A percentile compares a stretch with the other conserved stretches of the same genome.
phyloP scores from a whole-genome alignment of 2,888 invertebrate genomes.

The Agonum fuliginosum region DNA sequence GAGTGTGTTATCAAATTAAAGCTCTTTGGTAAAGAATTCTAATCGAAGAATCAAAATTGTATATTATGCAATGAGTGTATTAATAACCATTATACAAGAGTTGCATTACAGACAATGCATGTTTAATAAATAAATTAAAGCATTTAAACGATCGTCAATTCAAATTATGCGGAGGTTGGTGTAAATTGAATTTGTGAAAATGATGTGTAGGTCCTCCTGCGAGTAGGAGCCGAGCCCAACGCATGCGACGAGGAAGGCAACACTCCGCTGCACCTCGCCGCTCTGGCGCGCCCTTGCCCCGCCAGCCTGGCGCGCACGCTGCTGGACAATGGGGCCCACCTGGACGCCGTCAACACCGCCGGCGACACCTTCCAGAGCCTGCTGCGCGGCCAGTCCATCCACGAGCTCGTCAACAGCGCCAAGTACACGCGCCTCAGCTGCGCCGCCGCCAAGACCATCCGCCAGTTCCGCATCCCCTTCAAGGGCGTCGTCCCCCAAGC shows the following conservation, averaged over 20 bases:
- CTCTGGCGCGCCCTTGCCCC: constrained; percentile 83
- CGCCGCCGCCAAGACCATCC: constrained; percentile 88
- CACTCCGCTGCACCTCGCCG: constrained; percentile 91
- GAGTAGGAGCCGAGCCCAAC: constrained; percentile 89
- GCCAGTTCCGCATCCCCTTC: constrained; percentile 81
- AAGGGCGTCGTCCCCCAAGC: constrained; percentile 82
- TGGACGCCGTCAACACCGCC: constrained; percentile 86
- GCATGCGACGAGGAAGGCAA: constrained; percentile 88
- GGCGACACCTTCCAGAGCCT: constrained; percentile 85
- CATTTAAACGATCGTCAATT: no score
- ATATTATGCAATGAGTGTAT: no score
- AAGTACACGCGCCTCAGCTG: constrained; percentile 89
- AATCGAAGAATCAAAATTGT: no score
- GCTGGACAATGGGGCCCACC: constrained; percentile 87
- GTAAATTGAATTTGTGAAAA: no score
- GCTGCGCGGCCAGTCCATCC: constrained; percentile 77
- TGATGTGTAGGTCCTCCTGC: constrained; percentile 76
- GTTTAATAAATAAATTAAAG: no score
- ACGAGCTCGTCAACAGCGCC: constrained; percentile 83
- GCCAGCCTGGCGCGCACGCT: constrained; percentile 83
- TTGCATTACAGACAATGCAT: no score
- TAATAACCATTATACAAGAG: no score
- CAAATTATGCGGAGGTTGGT: no score
- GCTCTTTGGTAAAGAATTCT: no score
- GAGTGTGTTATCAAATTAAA: no score